These are phyloP conservation scores for Stictocephala bisonia DNA, from an alignment of 2,888 invertebrate genomes.

Conservation along the genomic window DNA sequence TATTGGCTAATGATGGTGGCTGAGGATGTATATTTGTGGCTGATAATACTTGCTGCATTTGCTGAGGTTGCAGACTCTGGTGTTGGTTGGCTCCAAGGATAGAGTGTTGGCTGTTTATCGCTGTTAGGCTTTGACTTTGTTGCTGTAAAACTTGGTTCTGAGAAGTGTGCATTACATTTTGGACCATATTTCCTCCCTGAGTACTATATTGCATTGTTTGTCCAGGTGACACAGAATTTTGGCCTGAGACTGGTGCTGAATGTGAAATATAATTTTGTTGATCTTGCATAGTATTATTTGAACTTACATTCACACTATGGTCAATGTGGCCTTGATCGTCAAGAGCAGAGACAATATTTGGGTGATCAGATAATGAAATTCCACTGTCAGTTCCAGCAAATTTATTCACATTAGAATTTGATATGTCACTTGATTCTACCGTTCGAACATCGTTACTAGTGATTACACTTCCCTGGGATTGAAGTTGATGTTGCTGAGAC, in stretches of 20 bases:
- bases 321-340: constrained; percentile 44
- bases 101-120: constrained; percentile 57
- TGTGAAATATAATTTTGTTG: constrained; percentile 15
- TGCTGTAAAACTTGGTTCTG: constrained; percentile 51
- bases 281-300: constrained; percentile 2
- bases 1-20: constrained; percentile 51
- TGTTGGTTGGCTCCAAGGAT: constrained; percentile 58
- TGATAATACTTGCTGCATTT: constrained; percentile 61
- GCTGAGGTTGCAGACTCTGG: constrained; percentile 61
- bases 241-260: constrained; percentile 50
- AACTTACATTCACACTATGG: constrained; percentile 15
- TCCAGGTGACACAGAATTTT: constrained; percentile 60
- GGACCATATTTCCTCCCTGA: constrained; percentile 50
- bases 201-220: constrained; percentile 61
- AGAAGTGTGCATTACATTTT: constrained; percentile 51
- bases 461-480: constrained; percentile 50
- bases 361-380: constrained; percentile 45
- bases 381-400: constrained; percentile 56
- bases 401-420: constrained; percentile 30
- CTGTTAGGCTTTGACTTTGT: constrained; percentile 58
- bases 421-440: constrained; percentile 36
- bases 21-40: constrained; percentile 50
- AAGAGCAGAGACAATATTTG: constrained; percentile 27
- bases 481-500: constrained; percentile 63
- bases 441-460: constrained; percentile 34